Evolutionary conservation across 2,888 invertebrate genomes (phyloP), one percentile per base, ranked within the genome.

Genomic region (Limnephilus lunatus): DNA sequence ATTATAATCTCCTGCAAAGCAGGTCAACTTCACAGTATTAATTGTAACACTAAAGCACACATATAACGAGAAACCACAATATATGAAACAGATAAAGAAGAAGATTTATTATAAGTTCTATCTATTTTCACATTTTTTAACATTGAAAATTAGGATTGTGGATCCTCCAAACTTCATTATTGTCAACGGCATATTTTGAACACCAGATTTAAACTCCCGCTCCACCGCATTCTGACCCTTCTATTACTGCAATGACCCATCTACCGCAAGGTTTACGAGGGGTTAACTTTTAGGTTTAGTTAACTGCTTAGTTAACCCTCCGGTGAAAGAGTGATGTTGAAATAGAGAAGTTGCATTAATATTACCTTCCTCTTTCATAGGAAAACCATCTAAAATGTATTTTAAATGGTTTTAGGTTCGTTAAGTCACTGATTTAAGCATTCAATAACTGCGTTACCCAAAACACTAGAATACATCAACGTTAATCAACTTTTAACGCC

Each of bases 211-310:
- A 25, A 68, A 25, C n/a, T n/a, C 68, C 68, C 25, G 25, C 68
- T 68, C 68, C n/a, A 68, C 68, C 68, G n/a, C 68, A 68, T 68
- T 68, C 68, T 68, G 68, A 68, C 68, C 68, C 68, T 68, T 68
- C 68, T 68, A 68, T 68, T 68, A 68, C 68, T 68, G 68, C 68
- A 68, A 68, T 68, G 68, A 68, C 68, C 68, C 68, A 68, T 68
- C 68, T 68, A 68, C 68, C 68, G 68, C 68, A 68, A 9, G 68
- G 68, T 68, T 68, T 68, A 68, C 68, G 68, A 68, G 68, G 68
- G 68, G n/a, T 25, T 68, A 68, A 68, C 68, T 68, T 68, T 68
- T 68, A 68, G 68, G 68, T 68, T 68, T 25, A 68, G 68, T 68
- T 68, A 68, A 68, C 68, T 68, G 68, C 68, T 68, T 68, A 68